Percentiles rank a stretch among this genome's conserved stretches.
phyloP scores from a whole-genome alignment of 1,140 invertebrate genomes.

The Dreissena rostriformis region DNA sequence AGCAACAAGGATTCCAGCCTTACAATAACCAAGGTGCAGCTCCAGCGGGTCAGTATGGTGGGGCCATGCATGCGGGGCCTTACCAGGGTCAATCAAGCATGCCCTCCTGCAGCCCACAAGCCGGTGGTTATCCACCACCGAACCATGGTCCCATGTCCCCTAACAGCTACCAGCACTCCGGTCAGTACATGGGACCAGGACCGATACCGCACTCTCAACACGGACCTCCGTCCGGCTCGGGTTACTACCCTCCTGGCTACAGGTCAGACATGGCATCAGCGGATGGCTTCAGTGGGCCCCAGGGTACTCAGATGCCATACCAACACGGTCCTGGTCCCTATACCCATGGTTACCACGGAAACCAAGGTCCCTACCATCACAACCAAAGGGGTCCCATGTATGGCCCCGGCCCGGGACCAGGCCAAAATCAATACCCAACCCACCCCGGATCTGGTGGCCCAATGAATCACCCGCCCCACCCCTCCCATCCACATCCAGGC shows the following conservation, averaged over 20 bases:
- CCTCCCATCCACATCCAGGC: not conserved
- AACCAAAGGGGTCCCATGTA: not conserved
- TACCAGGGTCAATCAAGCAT: conserved; percentile 18
- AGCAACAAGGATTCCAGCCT: conserved; percentile 33
- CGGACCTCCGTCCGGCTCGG: not conserved
- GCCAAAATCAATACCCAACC: not conserved
- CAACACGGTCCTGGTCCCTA: conserved; percentile 3
- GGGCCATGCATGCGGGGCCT: conserved; percentile 6
- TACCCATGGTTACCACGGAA: conserved; percentile 17
- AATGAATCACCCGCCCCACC: not conserved
- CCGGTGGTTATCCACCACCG: not conserved
- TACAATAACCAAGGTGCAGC: conserved; percentile 18
- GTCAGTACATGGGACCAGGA: conserved; percentile 9
- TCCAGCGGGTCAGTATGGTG: conserved; percentile 1
- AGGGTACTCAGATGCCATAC: conserved; percentile 25
- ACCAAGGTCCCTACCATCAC: conserved; percentile 27
- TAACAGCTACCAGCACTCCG: conserved; percentile 27
- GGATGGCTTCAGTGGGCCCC: conserved; percentile 6
- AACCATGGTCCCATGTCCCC: conserved; percentile 47
- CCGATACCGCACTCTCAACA: not conserved
- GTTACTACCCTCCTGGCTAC: conserved; percentile 15
- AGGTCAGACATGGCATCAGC: not conserved
- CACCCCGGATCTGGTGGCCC: conserved; percentile 26
- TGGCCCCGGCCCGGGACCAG: not conserved
- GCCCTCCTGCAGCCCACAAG: conserved; percentile 14